A percentile compares a stretch with the other conserved stretches of the same genome.
These are phyloP conservation scores for Poecilia gillii DNA, from an alignment of 2,797 vertebrate species.

Conservation along the genomic window DNA sequence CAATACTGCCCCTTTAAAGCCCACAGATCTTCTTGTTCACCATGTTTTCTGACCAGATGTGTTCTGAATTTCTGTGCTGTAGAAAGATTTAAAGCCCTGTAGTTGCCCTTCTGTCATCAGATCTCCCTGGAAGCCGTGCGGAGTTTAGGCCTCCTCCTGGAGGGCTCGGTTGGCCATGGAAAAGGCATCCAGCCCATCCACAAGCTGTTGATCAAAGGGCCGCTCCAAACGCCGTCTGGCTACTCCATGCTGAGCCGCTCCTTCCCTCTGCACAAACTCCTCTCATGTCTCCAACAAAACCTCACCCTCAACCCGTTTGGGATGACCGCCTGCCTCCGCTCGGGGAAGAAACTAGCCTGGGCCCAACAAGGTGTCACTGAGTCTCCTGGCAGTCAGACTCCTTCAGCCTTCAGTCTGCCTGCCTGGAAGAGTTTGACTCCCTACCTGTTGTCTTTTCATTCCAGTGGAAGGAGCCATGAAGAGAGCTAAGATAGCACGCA, in stretches of 20 bases:
- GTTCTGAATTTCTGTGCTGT: not conserved
- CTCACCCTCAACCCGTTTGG: slow-evolving; percentile 90
- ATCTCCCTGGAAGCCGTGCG: slow-evolving; percentile 84
- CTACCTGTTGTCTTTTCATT: slow-evolving; percentile 46
- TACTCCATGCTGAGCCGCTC: slow-evolving; percentile 81
- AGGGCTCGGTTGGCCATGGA: slow-evolving; percentile 80
- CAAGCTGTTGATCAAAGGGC: slow-evolving; percentile 84
- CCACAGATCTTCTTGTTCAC: not conserved
- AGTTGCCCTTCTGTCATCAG: slow-evolving; percentile 31
- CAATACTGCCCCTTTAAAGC: not conserved
- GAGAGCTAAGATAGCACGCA: slow-evolving; percentile 90
- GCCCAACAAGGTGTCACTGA: slow-evolving; percentile 88
- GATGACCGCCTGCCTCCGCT: slow-evolving; percentile 86
- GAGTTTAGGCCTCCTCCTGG: slow-evolving; percentile 89
- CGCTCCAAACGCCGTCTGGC: slow-evolving; percentile 82
- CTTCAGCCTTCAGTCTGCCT: not conserved
- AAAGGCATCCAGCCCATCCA: slow-evolving; percentile 83
- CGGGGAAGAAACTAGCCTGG: slow-evolving; percentile 93
- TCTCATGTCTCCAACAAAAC: slow-evolving; percentile 84
- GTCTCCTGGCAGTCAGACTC: not conserved
- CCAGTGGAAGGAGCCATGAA: slow-evolving; percentile 91
- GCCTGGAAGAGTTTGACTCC: not conserved
- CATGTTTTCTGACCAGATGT: not conserved
- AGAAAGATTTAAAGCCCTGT: not conserved
- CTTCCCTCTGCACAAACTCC: slow-evolving; percentile 86